Base-by-base conservation (phyloP, 2,113 vertebrate genomes). In the Empidonax traillii region DNA sequence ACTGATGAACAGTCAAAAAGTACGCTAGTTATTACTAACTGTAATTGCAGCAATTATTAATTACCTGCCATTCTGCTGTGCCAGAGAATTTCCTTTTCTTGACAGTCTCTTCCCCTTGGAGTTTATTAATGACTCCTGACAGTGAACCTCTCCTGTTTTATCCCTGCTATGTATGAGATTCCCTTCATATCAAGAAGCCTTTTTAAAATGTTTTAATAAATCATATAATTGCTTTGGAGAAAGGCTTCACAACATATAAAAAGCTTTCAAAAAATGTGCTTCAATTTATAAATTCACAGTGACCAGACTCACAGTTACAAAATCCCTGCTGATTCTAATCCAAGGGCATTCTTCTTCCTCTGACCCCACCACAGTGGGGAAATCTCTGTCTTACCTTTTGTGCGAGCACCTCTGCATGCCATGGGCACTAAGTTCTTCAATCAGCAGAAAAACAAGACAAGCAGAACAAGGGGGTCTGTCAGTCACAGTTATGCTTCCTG, bases 61-160 rank as follows among this genome's bases (percentile, higher is more conserved):
- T 94, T 94, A 92, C 58, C 73, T 95, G 80, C 31, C 78, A 91
- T 91, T 72, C 35, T 85, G 31, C 44, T 0, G 0, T 53, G 44
- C 89, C 84, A 92, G 66, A 96, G 91, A 94, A 92, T 92, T 94
- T 94, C 93, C 93, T 94, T 93, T 95, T 89, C 81, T 80, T 94
- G 87, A 96, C 58, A 82, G n/a, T 25, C 47, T 92, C 69, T 94
- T 95, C 56, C 61, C 43, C 52, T 94, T 61, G 76, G n/a, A 94
- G 31, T 37, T 91, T 89, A 82, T 75, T 91, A 92, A 91, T 56
- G 35, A 52, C 41, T 95, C 79, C 21, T 84, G 91, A 65, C 80
- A 95, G 72, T 0, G 3, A 85, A 52, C 8, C 5, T 82, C 74
- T 85, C 35, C 52, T 75, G 25, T 33, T 92, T 93, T n/a, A n/a